Percentiles rank a stretch among this genome's conserved stretches.
These are phyloP conservation scores for Lathamus discolor DNA, from an alignment of 2,113 vertebrate species.

Conservation along the genomic window DNA sequence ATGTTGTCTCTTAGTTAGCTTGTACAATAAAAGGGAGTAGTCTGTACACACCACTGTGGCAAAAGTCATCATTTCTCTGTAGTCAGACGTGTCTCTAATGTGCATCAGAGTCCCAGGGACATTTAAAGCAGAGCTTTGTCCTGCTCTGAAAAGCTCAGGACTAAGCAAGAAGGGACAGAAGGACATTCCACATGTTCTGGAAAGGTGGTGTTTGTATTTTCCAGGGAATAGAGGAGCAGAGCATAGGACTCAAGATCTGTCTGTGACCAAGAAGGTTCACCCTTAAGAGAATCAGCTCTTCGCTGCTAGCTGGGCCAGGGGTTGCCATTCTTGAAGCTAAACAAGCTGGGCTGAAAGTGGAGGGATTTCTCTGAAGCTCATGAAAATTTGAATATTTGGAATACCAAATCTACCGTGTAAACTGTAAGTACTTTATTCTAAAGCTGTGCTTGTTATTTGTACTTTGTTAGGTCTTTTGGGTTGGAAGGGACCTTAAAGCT, in stretches of 20 bases:
- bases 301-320: neutral
- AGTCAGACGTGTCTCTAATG: neutral
- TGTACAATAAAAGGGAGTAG: constrained; percentile 6
- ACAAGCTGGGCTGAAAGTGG: neutral
- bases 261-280: neutral
- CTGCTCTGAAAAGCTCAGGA: neutral
- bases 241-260: neutral
- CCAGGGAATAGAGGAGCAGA: neutral
- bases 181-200: neutral
- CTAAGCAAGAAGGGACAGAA: neutral
- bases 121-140: neutral
- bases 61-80: neutral
- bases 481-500: neutral
- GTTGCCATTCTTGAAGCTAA: neutral
- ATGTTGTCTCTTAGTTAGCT: constrained; percentile 7
- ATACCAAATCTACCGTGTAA: neutral
- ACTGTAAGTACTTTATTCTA: neutral
- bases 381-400: neutral
- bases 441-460: neutral
- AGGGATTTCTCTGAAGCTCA: neutral
- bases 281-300: neutral
- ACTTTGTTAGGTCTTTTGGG: neutral
- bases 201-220: neutral
- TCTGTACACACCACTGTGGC: neutral
- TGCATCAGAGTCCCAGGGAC: neutral